Percentiles rank a stretch among this genome's conserved stretches.
phyloP scores from a whole-genome alignment of 2,113 vertebrate genomes.

The Tetrax tetrax region DNA sequence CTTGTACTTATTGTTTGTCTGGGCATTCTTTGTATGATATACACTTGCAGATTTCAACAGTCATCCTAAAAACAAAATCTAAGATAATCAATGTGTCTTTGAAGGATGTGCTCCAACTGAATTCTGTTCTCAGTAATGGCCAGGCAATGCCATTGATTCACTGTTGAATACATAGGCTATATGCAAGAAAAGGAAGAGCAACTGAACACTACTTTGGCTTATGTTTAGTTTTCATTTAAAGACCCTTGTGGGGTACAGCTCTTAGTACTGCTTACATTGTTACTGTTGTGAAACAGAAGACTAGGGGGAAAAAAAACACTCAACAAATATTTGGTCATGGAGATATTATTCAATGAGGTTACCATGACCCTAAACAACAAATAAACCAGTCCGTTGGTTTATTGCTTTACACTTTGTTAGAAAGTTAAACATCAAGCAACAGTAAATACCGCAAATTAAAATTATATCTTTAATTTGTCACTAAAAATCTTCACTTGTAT shows the following conservation, averaged over 20 bases:
- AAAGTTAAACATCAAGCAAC: constrained; percentile 24
- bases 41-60: neutral
- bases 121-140: neutral
- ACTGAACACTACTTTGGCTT: neutral
- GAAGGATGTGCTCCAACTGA: neutral
- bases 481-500: neutral
- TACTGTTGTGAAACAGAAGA: constrained; percentile 39
- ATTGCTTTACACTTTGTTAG: neutral
- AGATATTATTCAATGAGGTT: constrained; percentile 36
- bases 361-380: constrained; percentile 61
- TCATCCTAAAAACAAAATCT: neutral
- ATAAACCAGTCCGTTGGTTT: neutral
- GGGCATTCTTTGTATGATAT: neutral
- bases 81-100: neutral
- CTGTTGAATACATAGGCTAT: neutral
- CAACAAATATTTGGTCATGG: constrained; percentile 66
- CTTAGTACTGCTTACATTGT: neutral
- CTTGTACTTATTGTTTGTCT: neutral
- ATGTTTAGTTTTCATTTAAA: neutral
- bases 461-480: neutral
- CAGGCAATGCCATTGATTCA: neutral
- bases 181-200: neutral
- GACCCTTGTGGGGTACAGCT: neutral
- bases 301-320: neutral
- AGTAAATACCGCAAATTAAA: neutral